Percentiles rank a stretch among this genome's conserved stretches.
These are phyloP conservation scores for Congeria kusceri DNA, from an alignment of 2,888 invertebrate genomes.

Conservation along the genomic window DNA sequence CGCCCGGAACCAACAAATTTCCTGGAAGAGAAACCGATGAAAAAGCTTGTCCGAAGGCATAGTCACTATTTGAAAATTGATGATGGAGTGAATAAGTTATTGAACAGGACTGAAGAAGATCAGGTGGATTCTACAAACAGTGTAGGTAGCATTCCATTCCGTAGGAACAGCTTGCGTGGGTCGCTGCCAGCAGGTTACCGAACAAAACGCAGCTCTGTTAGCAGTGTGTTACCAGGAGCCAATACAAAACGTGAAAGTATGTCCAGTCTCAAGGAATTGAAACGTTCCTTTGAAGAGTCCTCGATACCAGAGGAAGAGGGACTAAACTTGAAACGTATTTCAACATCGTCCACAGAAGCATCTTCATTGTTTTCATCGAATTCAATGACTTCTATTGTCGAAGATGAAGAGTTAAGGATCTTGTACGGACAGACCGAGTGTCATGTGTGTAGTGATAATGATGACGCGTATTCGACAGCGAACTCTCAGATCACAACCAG, in stretches of 20 bases:
- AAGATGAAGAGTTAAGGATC: conserved; percentile 58
- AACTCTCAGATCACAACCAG: conserved; percentile 56
- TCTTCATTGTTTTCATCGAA: conserved; percentile 68
- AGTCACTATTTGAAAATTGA: conserved; percentile 70
- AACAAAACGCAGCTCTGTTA: conserved; percentile 50
- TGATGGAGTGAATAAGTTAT: conserved; percentile 63
- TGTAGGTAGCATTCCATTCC: conserved; percentile 68
- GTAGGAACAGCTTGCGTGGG: conserved; percentile 63
- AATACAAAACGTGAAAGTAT: conserved; percentile 63
- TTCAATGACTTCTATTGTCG: conserved; percentile 71
- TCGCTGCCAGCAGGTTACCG: conserved; percentile 63
- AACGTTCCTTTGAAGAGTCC: conserved; percentile 64
- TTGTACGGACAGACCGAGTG: conserved; percentile 52
- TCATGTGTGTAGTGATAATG: conserved; percentile 62
- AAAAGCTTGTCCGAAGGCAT: conserved; percentile 65
- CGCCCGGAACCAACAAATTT: conserved; percentile 57
- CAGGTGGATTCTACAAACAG: conserved; percentile 46
- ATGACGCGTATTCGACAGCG: conserved; percentile 53
- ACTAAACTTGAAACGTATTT: conserved; percentile 65
- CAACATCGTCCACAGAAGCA: conserved; percentile 70
- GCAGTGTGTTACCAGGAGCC: conserved; percentile 66
- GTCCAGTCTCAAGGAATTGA: conserved; percentile 63
- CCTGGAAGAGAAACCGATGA: conserved; percentile 55
- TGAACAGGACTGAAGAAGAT: conserved; percentile 61
- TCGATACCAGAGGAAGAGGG: conserved; percentile 59